Evolutionary conservation across 2,888 invertebrate species (phyloP).

Genomic region (Xestia rhomboidea): DNA sequence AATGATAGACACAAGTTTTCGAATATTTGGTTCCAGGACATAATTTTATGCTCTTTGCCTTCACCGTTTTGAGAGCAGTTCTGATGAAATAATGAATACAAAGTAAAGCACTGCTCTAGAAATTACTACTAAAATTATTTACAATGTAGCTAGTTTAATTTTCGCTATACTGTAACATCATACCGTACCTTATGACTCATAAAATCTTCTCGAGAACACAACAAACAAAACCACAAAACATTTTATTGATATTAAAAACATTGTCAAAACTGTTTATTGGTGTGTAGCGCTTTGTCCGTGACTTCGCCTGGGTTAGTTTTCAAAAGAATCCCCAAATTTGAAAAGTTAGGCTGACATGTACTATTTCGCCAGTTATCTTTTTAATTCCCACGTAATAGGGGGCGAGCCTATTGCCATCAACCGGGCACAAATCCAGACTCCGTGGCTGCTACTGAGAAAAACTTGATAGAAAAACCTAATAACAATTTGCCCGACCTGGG

Average conservation of each 20-base stretch:
- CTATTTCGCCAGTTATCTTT: background rate
- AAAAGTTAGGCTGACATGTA: background rate
- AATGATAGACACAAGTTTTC: background rate
- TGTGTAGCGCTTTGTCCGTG: background rate
- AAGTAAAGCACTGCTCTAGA: background rate
- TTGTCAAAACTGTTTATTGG: conserved; percentile 28
- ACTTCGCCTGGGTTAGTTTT: background rate
- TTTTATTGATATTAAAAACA: conserved; percentile 52
- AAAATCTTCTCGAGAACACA: conserved; percentile 12
- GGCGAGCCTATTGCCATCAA: background rate
- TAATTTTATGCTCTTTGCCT: background rate
- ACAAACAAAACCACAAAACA: conserved; percentile 53
- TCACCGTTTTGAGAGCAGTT: background rate
- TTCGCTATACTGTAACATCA: background rate
- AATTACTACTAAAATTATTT: background rate
- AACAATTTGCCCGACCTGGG: background rate
- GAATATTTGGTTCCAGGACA: background rate
- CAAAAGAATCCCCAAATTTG: background rate
- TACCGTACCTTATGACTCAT: conserved; percentile 13
- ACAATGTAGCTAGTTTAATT: conserved; percentile 10
- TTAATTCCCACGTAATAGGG: background rate
- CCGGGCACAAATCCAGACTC: background rate
- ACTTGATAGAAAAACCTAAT: background rate
- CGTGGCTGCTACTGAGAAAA: background rate
- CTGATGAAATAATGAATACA: background rate